Percentiles rank a stretch among this genome's conserved stretches.
Evolutionary conservation across 2,797 vertebrate species (phyloP).

Genomic region (Lacerta agilis): DNA sequence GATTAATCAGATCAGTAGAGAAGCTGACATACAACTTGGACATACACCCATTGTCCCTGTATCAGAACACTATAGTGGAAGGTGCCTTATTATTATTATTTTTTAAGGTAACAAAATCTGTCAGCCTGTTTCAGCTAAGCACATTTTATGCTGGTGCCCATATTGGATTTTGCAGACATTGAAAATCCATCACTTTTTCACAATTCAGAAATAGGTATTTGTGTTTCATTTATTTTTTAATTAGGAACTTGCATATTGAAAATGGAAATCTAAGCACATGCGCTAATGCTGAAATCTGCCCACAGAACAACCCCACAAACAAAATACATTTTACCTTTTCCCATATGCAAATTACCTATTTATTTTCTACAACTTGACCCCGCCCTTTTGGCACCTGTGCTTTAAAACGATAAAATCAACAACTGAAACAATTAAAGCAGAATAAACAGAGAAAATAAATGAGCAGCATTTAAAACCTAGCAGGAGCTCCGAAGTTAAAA

Average conservation of each 20-base stretch:
- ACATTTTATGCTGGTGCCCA: neutral
- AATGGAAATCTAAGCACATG: neutral
- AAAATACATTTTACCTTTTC: neutral
- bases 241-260: neutral
- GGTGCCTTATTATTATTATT: constrained; percentile 32
- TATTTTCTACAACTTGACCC: neutral
- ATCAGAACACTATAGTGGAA: constrained; percentile 47
- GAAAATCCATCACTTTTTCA: constrained; percentile 10
- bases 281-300: neutral
- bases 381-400: neutral
- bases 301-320: neutral
- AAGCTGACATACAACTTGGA: constrained; percentile 34
- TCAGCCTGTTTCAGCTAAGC: neutral
- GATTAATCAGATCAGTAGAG: constrained; percentile 52
- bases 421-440: neutral
- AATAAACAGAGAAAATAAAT: neutral
- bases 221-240: neutral
- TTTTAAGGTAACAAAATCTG: neutral
- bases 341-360: neutral
- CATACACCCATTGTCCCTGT: constrained; percentile 42
- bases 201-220: neutral
- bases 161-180: neutral
- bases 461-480: neutral
- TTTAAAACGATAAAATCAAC: neutral
- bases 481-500: neutral